Conservation (phyloP, 2,113 vertebrate genomes). For the Chelonoidis abingdonii region DNA sequence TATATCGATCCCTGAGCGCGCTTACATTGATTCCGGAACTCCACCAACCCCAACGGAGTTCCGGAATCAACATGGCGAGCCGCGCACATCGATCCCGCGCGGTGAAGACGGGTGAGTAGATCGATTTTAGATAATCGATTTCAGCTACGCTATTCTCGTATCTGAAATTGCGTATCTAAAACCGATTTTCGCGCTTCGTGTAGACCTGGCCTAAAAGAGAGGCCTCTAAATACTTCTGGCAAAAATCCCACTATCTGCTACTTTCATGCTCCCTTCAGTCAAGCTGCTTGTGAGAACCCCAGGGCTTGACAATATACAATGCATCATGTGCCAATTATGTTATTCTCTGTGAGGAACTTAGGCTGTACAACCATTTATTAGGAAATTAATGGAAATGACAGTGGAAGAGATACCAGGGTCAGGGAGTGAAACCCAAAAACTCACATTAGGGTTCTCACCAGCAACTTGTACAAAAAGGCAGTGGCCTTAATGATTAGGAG, state of each 20-base stretch:
- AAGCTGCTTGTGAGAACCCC: background rate
- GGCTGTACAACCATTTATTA: background rate
- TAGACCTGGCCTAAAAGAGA: too few species aligned
- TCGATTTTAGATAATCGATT: too few species aligned
- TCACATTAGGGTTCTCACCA: background rate
- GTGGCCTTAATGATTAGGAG: background rate
- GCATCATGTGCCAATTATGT: rapidly evolving
- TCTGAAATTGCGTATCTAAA: too few species aligned
- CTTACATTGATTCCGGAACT: too few species aligned
- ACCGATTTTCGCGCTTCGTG: too few species aligned
- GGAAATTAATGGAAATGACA: background rate
- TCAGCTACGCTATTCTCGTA: too few species aligned
- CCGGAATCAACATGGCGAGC: too few species aligned
- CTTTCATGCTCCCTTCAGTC: background rate
- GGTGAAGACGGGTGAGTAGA: too few species aligned
- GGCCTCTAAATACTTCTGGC: background rate
- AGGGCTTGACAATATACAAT: background rate
- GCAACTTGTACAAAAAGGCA: background rate
- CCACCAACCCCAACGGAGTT: too few species aligned
- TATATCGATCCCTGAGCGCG: too few species aligned
- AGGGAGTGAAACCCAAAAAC: background rate
- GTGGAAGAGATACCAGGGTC: background rate
- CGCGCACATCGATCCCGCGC: too few species aligned
- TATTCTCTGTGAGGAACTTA: background rate
- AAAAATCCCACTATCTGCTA: background rate